These are phyloP conservation scores for Leuctra nigra DNA, from an alignment of 2,888 invertebrate species.

Conservation along the genomic window DNA sequence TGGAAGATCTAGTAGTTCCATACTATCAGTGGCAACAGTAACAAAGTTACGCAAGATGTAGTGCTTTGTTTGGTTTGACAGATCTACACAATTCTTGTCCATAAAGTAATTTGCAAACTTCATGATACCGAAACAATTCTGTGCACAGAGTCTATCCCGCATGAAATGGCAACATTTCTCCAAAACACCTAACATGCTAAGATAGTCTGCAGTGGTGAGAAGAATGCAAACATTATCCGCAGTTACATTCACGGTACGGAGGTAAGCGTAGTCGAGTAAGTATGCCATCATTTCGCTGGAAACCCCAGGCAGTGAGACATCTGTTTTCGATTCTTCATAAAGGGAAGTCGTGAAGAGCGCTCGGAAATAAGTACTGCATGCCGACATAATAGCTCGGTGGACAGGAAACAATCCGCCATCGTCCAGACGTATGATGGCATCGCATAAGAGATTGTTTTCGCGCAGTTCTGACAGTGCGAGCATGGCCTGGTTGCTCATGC, in stretches of 20 bases:
- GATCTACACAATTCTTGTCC: constrained; percentile 62
- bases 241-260: constrained; percentile 67
- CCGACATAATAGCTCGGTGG: constrained; percentile 78
- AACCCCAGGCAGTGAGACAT: constrained; percentile 70
- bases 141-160: constrained; percentile 56
- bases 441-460: constrained; percentile 76
- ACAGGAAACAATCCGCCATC: constrained; percentile 78
- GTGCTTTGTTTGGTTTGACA: constrained; percentile 60
- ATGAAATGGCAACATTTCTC: constrained; percentile 75
- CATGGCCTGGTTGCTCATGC: constrained; percentile 55
- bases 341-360: constrained; percentile 77
- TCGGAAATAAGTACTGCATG: constrained; percentile 81
- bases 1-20: constrained; percentile 64
- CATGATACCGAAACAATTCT: constrained; percentile 79
- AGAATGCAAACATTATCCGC: constrained; percentile 74
- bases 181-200: constrained; percentile 75
- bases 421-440: constrained; percentile 74
- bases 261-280: constrained; percentile 79
- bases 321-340: constrained; percentile 58
- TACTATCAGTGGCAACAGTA: constrained; percentile 59
- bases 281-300: constrained; percentile 68
- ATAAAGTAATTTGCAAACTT: constrained; percentile 59
- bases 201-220: constrained; percentile 80
- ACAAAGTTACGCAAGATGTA: constrained; percentile 72
- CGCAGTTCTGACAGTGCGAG: constrained; percentile 77